phyloP scores from a whole-genome alignment of 2,797 vertebrate genomes.

The Pitangus sulphuratus region DNA sequence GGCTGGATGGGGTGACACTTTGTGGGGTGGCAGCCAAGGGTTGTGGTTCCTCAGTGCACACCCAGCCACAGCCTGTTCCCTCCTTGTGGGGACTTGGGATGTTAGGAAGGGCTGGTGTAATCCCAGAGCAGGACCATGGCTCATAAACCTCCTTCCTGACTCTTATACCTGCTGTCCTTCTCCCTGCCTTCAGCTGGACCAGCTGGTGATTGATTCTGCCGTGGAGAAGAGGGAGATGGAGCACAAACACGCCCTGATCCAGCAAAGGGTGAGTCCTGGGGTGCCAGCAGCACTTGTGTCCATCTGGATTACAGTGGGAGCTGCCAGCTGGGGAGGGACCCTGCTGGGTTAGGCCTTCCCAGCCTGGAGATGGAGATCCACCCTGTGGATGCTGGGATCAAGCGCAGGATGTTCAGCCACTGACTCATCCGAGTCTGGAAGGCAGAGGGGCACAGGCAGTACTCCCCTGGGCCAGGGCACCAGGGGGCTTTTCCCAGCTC shows the following conservation, averaged over 20 bases:
- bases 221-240: slow-evolving; percentile 99
- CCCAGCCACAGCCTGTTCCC: background rate
- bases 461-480: background rate
- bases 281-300: background rate
- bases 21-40: background rate
- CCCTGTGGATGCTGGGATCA: background rate
- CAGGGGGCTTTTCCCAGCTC: background rate
- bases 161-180: background rate
- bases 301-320: background rate
- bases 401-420: background rate
- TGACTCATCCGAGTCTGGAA: fast-evolving
- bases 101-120: background rate
- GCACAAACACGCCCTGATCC: slow-evolving; percentile 93
- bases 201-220: slow-evolving; percentile 95
- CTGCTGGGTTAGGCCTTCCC: background rate
- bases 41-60: background rate
- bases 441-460: background rate
- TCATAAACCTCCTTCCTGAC: background rate
- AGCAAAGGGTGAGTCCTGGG: slow-evolving; percentile 87
- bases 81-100: fast-evolving
- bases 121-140: background rate
- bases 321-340: background rate
- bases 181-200: slow-evolving; percentile 85
- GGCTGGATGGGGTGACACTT: background rate
- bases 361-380: background rate